Evolutionary conservation across 2,113 vertebrate genomes (phyloP).

Genomic region (Nestor notabilis): DNA sequence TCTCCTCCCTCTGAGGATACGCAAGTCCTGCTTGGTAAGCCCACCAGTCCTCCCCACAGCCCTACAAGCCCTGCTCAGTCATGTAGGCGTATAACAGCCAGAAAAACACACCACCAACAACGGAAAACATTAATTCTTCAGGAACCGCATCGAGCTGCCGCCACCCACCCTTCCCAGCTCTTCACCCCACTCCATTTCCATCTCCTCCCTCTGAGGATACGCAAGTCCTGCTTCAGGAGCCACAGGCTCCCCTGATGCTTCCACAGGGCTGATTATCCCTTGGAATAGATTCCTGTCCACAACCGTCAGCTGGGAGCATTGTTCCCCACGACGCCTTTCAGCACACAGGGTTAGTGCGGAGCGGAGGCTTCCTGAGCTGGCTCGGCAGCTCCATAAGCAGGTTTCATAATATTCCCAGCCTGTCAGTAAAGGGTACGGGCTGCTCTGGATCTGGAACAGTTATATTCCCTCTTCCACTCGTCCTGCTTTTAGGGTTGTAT

Average conservation of each 20-base stretch:
- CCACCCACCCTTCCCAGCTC: not conserved
- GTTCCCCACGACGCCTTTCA: not conserved
- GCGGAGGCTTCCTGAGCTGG: not conserved
- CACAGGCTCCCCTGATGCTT: slow-evolving; percentile 22
- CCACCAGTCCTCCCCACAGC: not conserved
- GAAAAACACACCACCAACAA: not conserved
- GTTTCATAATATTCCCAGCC: slow-evolving; percentile 14
- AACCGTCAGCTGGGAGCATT: not conserved
- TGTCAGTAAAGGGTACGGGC: not conserved
- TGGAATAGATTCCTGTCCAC: slow-evolving; percentile 24
- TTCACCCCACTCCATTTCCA: not conserved
- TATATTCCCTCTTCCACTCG: not conserved
- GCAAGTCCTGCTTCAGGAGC: slow-evolving; percentile 9
- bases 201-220: not conserved
- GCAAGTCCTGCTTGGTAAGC: slow-evolving; percentile 7
- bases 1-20: not conserved
- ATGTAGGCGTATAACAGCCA: not conserved
- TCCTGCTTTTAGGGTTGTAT: not conserved
- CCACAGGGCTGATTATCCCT: not conserved
- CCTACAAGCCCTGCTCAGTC: slow-evolving; percentile 25
- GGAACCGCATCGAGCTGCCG: not conserved
- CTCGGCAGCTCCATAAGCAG: not conserved
- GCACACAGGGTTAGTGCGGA: not conserved
- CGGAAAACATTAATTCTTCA: not conserved
- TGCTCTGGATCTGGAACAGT: not conserved